Conservation (phyloP, 1,140 invertebrate genomes). For the Trichonephila clavipes region DNA sequence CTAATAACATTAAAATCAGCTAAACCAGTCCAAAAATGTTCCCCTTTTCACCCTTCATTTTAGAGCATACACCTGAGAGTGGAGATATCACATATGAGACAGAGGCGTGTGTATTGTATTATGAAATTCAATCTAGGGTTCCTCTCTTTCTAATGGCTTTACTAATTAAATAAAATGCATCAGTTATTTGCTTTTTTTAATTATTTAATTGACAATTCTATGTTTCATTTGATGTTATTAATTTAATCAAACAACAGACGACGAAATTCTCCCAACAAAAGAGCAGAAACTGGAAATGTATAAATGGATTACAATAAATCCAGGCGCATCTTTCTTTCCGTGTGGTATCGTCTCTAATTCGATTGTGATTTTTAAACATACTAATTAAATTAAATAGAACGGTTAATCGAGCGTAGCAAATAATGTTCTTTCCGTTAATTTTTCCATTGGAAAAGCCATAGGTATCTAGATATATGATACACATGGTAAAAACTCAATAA, state of each 20-base stretch:
- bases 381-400: background rate
- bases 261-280: background rate
- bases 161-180: constrained; percentile 9
- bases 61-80: no score
- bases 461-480: background rate
- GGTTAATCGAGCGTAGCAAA: background rate
- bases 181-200: background rate
- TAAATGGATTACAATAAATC: background rate
- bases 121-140: no score
- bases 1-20: no score
- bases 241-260: background rate
- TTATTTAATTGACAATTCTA: background rate
- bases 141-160: background rate
- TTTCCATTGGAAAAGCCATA: background rate
- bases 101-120: no score
- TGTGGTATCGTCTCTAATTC: background rate
- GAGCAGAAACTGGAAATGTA: background rate
- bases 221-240: constrained; percentile 29
- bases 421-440: background rate
- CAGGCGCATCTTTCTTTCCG: background rate
- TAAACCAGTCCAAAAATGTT: no score
- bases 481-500: no score
- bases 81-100: no score
- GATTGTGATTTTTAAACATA: background rate
- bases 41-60: no score